These are phyloP conservation scores for Microcebus tavaratra DNA, from an alignment of 2,113 vertebrate species.

Conservation along the genomic window DNA sequence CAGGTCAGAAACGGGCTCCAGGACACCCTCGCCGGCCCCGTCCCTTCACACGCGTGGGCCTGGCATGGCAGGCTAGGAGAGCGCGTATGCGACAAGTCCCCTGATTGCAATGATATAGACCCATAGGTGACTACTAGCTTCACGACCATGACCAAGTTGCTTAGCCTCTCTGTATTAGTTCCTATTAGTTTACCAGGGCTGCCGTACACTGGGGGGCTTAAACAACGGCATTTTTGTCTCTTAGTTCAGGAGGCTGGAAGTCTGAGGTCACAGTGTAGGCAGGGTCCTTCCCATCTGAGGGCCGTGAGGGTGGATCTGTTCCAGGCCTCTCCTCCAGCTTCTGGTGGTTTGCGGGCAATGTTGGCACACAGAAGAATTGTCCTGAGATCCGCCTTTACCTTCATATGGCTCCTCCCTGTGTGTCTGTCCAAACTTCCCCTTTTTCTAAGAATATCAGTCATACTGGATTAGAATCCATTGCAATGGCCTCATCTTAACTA, in stretches of 20 bases:
- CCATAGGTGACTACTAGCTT: not conserved
- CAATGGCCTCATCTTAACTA: not conserved
- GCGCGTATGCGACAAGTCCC: not conserved
- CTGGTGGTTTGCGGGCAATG: not conserved
- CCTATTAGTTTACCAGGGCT: not conserved
- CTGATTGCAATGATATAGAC: not conserved
- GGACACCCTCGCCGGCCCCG: accelerated
- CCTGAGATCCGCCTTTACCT: not conserved
- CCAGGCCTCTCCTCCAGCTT: not conserved
- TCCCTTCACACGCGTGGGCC: not conserved
- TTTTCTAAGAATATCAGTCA: not conserved
- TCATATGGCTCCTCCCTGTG: not conserved
- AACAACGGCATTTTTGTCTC: not conserved
- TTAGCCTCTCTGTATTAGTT: not conserved
- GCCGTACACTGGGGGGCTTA: not conserved
- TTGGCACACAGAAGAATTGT: not conserved
- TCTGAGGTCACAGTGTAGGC: not conserved
- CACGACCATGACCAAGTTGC: not conserved
- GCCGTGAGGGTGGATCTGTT: not conserved
- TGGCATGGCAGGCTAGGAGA: not conserved
- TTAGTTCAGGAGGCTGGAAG: not conserved
- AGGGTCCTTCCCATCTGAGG: not conserved
- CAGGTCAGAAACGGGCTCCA: not conserved
- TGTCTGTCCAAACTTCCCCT: not conserved
- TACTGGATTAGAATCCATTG: not conserved